Evolutionary conservation across 2,113 vertebrate genomes (phyloP), one percentile per base, ranked within the genome.

Genomic region (Meriones unguiculatus): DNA sequence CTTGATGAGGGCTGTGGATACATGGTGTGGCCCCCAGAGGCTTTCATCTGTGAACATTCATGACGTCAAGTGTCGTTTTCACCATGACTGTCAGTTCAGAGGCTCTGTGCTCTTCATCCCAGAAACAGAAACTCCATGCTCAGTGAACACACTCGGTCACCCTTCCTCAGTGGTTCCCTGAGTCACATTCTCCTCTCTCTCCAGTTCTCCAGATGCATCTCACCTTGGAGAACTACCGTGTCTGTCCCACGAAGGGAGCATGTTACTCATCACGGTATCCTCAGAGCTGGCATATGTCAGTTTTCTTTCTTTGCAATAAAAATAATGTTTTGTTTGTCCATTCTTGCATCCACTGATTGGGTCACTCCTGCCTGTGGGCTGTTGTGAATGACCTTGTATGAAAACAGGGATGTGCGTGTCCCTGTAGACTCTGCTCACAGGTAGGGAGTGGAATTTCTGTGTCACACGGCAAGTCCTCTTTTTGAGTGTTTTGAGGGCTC

Each of bases 111-210:
- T 46, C 46, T 46, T 46, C 46, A 46, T 46, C 46, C 46, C 46
- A 5, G 46, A 46, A 46, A 46, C 46, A 46, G 46, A 46, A 46
- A 46, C 46, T 46, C 46, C 46, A 46, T 14, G 54, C 35, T 59
- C 32, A 18, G 30, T 2, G 22, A 57, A n/a, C 52, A 81, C 52
- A 24, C 18, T 2, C 0, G 18, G 4, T 20, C 1, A 0, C 20
- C 20, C 35, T 7, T 59, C 20, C 35, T 59, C 13, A n/a, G 38
- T 25, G 38, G 73, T 46, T 25, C 35, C 32, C 54, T 3, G 20
- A 59, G 17, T 54, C 54, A 13, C 20, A 25, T 1, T n/a, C 54
- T 59, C 54, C 5, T 14, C 32, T n/a, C 20, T 14, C 32, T n/a
- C 52, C 52, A 57, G 52, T 52, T 59, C 78, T n/a, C 78, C 22